Percentiles rank a stretch among this genome's conserved stretches.
These are phyloP conservation scores for Engraulis encrasicolus DNA, from an alignment of 2,113 vertebrate genomes.

Conservation along the genomic window DNA sequence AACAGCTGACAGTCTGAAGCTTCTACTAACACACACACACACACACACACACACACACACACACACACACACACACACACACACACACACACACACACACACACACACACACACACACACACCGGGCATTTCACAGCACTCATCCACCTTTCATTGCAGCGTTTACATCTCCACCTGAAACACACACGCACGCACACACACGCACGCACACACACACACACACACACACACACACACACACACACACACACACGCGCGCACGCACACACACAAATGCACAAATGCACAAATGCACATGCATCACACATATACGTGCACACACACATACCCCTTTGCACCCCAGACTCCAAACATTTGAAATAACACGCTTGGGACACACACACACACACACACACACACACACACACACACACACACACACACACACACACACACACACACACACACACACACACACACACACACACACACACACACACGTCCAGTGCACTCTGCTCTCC, in stretches of 20 bases:
- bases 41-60: too few relatives aligned
- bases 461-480: slow-evolving; percentile 25
- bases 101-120: background rate
- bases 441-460: slow-evolving; percentile 27
- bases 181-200: slow-evolving; percentile 13
- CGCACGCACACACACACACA: slow-evolving; percentile 18
- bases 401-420: background rate
- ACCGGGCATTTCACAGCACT: background rate
- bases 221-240: background rate
- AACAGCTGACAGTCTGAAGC: slow-evolving; percentile 36
- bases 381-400: slow-evolving; percentile 29
- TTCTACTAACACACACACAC: background rate
- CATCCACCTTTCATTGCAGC: slow-evolving; percentile 36
- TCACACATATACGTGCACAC: slow-evolving; percentile 24
- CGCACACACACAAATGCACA: slow-evolving; percentile 13
- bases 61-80: background rate
- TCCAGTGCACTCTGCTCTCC: slow-evolving; percentile 63
- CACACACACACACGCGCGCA: slow-evolving; percentile 55
- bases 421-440: slow-evolving; percentile 32
- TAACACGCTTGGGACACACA: slow-evolving; percentile 68
- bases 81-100: background rate
- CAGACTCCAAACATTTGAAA: slow-evolving; percentile 64
- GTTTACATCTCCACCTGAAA: slow-evolving; percentile 53
- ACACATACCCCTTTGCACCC: slow-evolving; percentile 10
- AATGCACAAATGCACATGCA: slow-evolving; percentile 37